Percentiles rank a stretch among this genome's conserved stretches.
phyloP scores from a whole-genome alignment of 1,140 invertebrate genomes.

The Neomicropteryx cornuta region DNA sequence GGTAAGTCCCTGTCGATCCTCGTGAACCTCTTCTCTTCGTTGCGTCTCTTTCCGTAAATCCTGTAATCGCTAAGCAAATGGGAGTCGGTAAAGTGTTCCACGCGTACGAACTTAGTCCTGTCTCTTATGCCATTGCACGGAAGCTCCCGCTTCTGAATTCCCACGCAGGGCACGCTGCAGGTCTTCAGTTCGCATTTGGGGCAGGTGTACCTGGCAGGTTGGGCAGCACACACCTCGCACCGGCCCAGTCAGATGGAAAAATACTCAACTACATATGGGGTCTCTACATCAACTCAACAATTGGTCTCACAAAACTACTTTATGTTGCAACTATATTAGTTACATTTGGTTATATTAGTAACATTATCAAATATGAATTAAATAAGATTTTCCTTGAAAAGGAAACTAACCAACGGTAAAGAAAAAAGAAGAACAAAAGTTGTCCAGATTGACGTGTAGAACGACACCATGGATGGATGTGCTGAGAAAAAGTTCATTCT shows the following conservation, averaged over 20 bases:
- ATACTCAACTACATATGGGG: no score
- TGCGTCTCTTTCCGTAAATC: conserved; percentile 48
- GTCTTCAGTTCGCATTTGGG: conserved; percentile 80
- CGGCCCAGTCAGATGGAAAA: conserved; percentile 44
- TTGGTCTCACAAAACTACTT: no score
- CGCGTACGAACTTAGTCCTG: conserved; percentile 61
- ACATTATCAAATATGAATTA: no score
- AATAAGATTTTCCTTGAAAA: no score
- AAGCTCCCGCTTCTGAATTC: conserved; percentile 72
- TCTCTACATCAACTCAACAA: no score
- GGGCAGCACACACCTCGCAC: conserved; percentile 63
- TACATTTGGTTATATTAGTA: no score
- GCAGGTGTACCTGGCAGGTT: conserved; percentile 70
- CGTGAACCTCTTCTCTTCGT: conserved; percentile 47
- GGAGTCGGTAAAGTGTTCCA: conserved; percentile 58
- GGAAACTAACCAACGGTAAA: no score
- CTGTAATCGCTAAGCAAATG: conserved; percentile 72
- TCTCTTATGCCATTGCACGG: conserved; percentile 71
- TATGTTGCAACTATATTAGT: no score
- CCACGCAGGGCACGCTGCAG: conserved; percentile 69
- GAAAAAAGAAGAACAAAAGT: no score
- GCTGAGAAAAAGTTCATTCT: no score
- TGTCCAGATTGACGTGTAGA: no score
- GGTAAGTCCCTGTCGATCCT: conserved; percentile 44
- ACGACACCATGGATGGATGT: no score